A percentile compares a stretch with the other conserved stretches of the same genome.
These are phyloP conservation scores for Lasiurus cinereus DNA, from an alignment of 2,113 vertebrate species.

Conservation along the genomic window DNA sequence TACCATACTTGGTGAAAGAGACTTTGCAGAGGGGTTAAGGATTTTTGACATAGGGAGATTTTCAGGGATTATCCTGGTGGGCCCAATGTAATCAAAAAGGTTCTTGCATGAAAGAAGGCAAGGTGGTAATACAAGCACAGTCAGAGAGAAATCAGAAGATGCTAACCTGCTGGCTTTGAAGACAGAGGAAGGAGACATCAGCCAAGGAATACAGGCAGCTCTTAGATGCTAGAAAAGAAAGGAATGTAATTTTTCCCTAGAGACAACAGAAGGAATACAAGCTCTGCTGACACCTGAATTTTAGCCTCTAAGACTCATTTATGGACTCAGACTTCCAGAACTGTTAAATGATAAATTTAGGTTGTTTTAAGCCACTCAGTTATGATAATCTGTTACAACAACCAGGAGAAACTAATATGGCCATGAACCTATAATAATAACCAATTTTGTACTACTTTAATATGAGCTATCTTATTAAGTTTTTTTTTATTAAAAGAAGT, in stretches of 20 bases:
- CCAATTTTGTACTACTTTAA: not conserved
- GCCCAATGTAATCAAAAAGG: not conserved
- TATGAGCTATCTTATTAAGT: not conserved
- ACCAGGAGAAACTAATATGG: not conserved
- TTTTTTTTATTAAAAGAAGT: conserved; percentile 25
- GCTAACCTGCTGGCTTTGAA: not conserved
- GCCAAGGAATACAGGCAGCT: not conserved
- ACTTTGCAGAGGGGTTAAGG: not conserved
- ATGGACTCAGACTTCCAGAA: not conserved
- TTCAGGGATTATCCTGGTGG: not conserved
- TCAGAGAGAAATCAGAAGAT: not conserved
- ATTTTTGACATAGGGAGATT: not conserved
- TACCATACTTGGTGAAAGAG: not conserved
- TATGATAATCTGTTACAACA: not conserved
- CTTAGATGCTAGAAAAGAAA: not conserved
- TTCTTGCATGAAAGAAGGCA: not conserved
- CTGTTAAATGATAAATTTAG: not conserved
- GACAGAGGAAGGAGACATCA: not conserved
- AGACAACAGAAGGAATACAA: not conserved
- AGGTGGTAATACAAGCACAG: not conserved
- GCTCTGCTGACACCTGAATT: not conserved
- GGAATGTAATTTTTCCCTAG: not conserved
- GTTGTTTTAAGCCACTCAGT: not conserved
- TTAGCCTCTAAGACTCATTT: not conserved
- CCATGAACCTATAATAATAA: not conserved